These are phyloP conservation scores for Agapornis canus DNA, from an alignment of 2,797 vertebrate species.

Conservation along the genomic window DNA sequence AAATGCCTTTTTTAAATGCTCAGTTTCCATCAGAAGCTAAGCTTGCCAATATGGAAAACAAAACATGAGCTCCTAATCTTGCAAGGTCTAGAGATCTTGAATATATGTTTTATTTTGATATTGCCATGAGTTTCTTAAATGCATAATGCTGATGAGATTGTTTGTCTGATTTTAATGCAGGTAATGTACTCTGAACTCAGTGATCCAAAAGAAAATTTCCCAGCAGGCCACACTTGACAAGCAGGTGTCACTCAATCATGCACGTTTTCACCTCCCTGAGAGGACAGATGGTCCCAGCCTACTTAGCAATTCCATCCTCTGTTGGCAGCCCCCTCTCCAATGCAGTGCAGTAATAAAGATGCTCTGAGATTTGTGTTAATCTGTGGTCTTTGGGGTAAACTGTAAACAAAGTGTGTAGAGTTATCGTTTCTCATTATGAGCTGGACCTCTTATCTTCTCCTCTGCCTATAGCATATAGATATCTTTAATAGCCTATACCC, in stretches of 20 bases:
- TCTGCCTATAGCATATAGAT: conserved; percentile 61
- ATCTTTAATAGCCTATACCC: conserved; percentile 65
- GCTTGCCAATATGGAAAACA: not conserved
- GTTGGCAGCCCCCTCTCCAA: conserved; percentile 57
- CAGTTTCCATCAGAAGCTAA: not conserved
- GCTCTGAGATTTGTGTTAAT: conserved; percentile 74
- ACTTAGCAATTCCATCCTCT: conserved; percentile 79
- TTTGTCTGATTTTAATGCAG: conserved; percentile 86
- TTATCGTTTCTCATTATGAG: conserved; percentile 75
- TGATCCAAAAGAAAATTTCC: conserved; percentile 82
- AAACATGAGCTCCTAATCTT: not conserved
- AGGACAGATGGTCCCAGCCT: conserved; percentile 83
- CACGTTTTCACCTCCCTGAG: conserved; percentile 71
- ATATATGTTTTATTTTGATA: conserved; percentile 7
- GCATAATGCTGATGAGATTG: conserved; percentile 68
- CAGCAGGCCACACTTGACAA: conserved; percentile 83
- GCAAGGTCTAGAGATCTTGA: not conserved
- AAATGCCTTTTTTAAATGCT: not conserved
- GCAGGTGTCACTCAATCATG: conserved; percentile 88
- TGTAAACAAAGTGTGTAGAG: conserved; percentile 73
- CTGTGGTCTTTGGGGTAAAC: conserved; percentile 77
- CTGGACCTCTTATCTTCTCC: conserved; percentile 65
- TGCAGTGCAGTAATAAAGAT: conserved; percentile 74
- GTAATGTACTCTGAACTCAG: conserved; percentile 80
- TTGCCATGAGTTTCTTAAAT: conserved; percentile 6